Conservation (phyloP, 2,888 invertebrate species). For the Hecatera dysodea region DNA sequence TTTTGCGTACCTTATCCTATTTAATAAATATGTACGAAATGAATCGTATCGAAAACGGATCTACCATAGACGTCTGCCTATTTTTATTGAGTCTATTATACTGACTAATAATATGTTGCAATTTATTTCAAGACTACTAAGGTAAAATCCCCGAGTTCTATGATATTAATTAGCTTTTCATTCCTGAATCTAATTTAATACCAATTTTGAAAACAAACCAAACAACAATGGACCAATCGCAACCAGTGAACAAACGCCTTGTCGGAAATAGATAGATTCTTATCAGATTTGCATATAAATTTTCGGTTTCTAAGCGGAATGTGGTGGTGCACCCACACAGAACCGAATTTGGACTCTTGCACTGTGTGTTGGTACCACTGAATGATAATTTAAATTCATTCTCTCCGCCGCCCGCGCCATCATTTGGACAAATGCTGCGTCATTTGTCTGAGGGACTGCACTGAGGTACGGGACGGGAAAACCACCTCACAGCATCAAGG, state of each 20-base stretch:
- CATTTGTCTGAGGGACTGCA: conserved; percentile 89
- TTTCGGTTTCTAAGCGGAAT: conserved; percentile 63
- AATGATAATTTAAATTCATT: conserved; percentile 92
- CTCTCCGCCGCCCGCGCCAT: conserved; percentile 91
- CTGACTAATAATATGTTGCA: accelerated
- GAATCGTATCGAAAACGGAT: too few species aligned
- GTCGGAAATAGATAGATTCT: conserved; percentile 61
- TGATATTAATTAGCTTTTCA: not conserved
- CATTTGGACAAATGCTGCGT: conserved; percentile 91
- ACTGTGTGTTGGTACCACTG: conserved; percentile 89
- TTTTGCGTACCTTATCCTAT: not conserved
- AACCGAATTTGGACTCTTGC: conserved; percentile 85
- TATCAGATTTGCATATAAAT: conserved; percentile 63
- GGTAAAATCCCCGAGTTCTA: not conserved
- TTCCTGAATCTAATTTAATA: not conserved
- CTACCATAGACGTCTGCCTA: too few species aligned
- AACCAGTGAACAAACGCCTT: conserved; percentile 42
- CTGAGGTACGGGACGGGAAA: conserved; percentile 78
- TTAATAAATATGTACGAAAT: not conserved
- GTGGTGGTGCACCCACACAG: conserved; percentile 74
- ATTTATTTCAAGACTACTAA: not conserved
- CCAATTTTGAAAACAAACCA: conserved; percentile 13
- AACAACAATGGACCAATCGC: conserved; percentile 21
- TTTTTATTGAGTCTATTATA: not conserved
- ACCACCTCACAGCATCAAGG: conserved; percentile 55